phyloP scores from a whole-genome alignment of 2,797 vertebrate species.

The Coendou prehensilis region DNA sequence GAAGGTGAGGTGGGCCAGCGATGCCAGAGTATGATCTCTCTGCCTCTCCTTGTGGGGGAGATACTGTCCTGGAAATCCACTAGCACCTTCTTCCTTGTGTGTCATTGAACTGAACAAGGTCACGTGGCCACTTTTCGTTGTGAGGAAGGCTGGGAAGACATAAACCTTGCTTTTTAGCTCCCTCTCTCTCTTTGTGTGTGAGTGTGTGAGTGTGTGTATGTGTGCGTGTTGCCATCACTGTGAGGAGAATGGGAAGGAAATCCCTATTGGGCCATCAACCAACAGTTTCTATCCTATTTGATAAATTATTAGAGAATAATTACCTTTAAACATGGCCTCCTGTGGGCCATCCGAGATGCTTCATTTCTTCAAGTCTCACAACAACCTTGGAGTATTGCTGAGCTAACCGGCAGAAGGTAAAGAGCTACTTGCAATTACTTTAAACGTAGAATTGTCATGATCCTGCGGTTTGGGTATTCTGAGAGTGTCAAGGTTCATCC shows the following conservation, averaged over 20 bases:
- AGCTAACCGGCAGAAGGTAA: neutral
- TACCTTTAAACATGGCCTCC: conserved; percentile 50
- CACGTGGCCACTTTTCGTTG: neutral
- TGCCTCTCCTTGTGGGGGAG: neutral
- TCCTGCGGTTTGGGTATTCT: neutral
- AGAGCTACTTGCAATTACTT: neutral
- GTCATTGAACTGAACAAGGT: neutral
- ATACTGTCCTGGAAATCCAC: neutral
- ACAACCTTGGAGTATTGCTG: neutral
- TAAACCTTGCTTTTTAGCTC: neutral
- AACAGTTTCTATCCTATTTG: neutral
- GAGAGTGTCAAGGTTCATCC: neutral
- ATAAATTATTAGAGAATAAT: conserved; percentile 7
- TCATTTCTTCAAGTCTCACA: conserved; percentile 54
- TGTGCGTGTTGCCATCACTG: neutral
- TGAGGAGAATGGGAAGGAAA: conserved; percentile 18
- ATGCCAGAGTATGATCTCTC: neutral
- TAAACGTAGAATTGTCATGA: neutral
- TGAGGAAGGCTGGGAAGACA: neutral
- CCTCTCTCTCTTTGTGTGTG: neutral
- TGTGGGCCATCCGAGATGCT: neutral
- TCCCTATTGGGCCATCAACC: neutral
- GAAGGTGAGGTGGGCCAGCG: neutral
- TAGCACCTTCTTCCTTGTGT: neutral
- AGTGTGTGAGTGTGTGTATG: neutral